Percentiles rank a stretch among this genome's conserved stretches.
These are phyloP conservation scores for Scaptomyza montana DNA, from an alignment of 1,140 invertebrate genomes.

Conservation along the genomic window DNA sequence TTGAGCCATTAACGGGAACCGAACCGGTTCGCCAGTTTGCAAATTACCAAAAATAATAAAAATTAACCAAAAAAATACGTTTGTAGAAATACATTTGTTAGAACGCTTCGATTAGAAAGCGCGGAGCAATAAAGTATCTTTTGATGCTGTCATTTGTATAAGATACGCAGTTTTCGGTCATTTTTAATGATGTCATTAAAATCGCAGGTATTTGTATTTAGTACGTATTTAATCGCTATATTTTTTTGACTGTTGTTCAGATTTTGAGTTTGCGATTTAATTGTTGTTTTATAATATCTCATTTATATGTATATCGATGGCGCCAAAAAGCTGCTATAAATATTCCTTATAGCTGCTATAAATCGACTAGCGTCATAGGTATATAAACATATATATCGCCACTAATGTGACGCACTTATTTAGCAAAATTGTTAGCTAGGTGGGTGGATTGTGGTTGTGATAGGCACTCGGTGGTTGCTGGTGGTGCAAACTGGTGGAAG, in stretches of 20 bases:
- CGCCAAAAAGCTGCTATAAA: slow-evolving; percentile 56
- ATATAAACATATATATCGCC: background rate
- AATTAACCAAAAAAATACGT: background rate
- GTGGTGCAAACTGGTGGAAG: too few relatives aligned
- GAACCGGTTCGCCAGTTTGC: slow-evolving; percentile 14
- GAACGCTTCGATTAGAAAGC: slow-evolving; percentile 56
- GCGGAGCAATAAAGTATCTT: slow-evolving; percentile 66
- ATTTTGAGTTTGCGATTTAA: slow-evolving; percentile 56
- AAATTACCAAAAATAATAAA: slow-evolving; percentile 10
- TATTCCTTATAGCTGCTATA: slow-evolving; percentile 58
- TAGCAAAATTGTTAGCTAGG: slow-evolving; percentile 17
- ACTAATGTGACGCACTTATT: slow-evolving; percentile 29
- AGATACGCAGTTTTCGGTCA: slow-evolving; percentile 55
- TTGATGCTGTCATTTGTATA: slow-evolving; percentile 65
- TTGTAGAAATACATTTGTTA: slow-evolving; percentile 27
- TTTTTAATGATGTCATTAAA: slow-evolving; percentile 71
- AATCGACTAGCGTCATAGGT: slow-evolving; percentile 30
- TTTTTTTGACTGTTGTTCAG: slow-evolving; percentile 39
- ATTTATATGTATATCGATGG: slow-evolving; percentile 36
- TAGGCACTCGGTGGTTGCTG: too few relatives aligned
- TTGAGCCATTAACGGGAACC: slow-evolving; percentile 54
- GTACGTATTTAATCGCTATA: slow-evolving; percentile 12
- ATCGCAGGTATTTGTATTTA: slow-evolving; percentile 45
- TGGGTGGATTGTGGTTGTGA: too few relatives aligned
- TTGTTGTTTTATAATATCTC: slow-evolving; percentile 60